phyloP scores from a whole-genome alignment of 2,888 invertebrate species.

The Drosophila setosimentum region DNA sequence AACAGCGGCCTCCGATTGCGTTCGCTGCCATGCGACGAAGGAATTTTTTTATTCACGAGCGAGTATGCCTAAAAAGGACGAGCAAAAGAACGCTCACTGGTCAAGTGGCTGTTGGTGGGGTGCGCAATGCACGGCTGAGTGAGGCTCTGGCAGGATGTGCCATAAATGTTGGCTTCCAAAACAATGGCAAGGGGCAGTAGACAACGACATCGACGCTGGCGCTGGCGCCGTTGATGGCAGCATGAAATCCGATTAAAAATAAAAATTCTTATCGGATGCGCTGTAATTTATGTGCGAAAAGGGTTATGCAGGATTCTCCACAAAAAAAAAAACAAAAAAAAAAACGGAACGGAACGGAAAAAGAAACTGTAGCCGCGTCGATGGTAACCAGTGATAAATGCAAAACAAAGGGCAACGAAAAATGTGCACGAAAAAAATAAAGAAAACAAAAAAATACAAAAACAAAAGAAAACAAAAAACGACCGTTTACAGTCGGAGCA shows the following conservation, averaged over 20 bases:
- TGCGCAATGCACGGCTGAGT: slow-evolving; percentile 57
- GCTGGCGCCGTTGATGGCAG: slow-evolving; percentile 76
- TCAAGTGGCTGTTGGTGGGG: slow-evolving; percentile 63
- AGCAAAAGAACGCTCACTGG: slow-evolving; percentile 45
- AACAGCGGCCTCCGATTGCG: slow-evolving; percentile 32
- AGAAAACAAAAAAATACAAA: slow-evolving; percentile 32
- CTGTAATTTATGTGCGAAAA: slow-evolving; percentile 83
- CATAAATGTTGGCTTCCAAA: slow-evolving; percentile 76
- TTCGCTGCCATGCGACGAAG: slow-evolving; percentile 49
- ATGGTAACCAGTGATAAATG: slow-evolving; percentile 79
- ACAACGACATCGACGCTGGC: slow-evolving; percentile 43
- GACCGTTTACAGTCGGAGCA: slow-evolving; percentile 62
- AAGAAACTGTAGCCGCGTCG: slow-evolving; percentile 73
- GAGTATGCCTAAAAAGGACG: slow-evolving; percentile 38
- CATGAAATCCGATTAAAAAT: slow-evolving; percentile 83
- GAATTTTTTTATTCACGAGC: slow-evolving; percentile 71
- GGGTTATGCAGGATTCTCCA: slow-evolving; percentile 70
- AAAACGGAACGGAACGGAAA: slow-evolving; percentile 34
- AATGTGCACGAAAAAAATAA: slow-evolving; percentile 52
- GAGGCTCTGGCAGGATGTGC: slow-evolving; percentile 68
- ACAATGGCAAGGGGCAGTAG: slow-evolving; percentile 51
- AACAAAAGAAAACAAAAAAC: slow-evolving; percentile 37
- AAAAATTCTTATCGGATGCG: slow-evolving; percentile 83
- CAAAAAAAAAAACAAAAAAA: slow-evolving; percentile 9
- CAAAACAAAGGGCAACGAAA: slow-evolving; percentile 77